Conservation (phyloP, 2,888 invertebrate species). For the Criorhina ranunculi region DNA sequence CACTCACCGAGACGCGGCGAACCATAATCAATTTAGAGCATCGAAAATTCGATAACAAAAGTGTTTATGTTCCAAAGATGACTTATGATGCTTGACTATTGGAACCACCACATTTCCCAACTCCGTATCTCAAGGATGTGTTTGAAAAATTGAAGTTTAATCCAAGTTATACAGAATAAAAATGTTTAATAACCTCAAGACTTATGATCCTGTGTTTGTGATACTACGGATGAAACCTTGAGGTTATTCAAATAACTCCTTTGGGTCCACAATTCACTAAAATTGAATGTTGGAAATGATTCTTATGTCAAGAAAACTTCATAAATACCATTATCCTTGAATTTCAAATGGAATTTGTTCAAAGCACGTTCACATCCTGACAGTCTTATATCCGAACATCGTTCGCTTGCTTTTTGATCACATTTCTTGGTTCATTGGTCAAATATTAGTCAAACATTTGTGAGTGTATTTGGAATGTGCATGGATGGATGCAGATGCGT, state of each 20-base stretch:
- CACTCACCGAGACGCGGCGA: too few relatives aligned
- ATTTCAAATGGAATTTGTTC: neutral
- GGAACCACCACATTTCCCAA: too few relatives aligned
- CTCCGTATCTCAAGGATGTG: too few relatives aligned
- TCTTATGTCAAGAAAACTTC: slow-evolving; percentile 5
- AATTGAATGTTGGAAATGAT: neutral
- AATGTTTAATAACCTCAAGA: neutral
- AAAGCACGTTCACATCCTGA: neutral
- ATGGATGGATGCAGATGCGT: slow-evolving; percentile 26
- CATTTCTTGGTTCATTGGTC: slow-evolving; percentile 32
- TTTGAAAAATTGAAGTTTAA: too few relatives aligned
- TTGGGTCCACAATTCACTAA: slow-evolving; percentile 1
- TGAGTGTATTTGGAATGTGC: slow-evolving; percentile 5
- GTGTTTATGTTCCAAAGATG: too few relatives aligned
- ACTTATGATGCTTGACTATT: too few relatives aligned
- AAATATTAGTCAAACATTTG: slow-evolving; percentile 38
- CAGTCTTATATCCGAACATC: neutral
- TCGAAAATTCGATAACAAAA: too few relatives aligned
- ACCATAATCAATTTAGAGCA: too few relatives aligned
- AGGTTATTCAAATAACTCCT: neutral
- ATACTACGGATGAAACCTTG: too few relatives aligned
- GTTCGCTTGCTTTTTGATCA: slow-evolving; percentile 25
- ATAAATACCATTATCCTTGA: slow-evolving; percentile 7
- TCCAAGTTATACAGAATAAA: too few relatives aligned
- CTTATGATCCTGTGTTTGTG: neutral